Conservation (phyloP, 2,113 vertebrate genomes). For the Leptosomus discolor region DNA sequence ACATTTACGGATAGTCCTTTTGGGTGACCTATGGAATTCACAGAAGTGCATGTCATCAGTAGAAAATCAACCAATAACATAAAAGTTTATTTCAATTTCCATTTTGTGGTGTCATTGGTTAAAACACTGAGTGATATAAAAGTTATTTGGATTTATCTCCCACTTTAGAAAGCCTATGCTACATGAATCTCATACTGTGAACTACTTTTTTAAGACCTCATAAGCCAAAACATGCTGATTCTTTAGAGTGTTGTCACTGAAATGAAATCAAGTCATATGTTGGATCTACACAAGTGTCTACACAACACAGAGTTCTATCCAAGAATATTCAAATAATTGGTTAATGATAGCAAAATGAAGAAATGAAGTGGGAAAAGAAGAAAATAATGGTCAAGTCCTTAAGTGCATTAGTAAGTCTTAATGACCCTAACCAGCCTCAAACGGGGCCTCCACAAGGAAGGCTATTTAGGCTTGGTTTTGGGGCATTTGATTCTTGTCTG, state of each 20-base stretch:
- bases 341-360: not conserved
- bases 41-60: not conserved
- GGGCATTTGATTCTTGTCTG: not conserved
- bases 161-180: not conserved
- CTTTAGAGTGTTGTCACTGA: not conserved
- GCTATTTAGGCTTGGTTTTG: fast-evolving
- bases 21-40: not conserved
- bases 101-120: not conserved
- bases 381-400: not conserved
- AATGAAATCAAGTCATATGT: not conserved
- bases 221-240: not conserved
- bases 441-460: not conserved
- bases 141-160: not conserved
- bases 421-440: fast-evolving
- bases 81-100: not conserved
- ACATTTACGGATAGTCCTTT: not conserved
- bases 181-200: not conserved
- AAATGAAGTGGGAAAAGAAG: not conserved
- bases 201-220: not conserved
- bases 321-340: not conserved
- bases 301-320: not conserved
- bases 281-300: not conserved
- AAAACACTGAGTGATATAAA: not conserved
- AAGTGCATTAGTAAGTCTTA: not conserved
- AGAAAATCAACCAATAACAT: not conserved